phyloP scores from a whole-genome alignment of 1,140 invertebrate genomes.

The Drosophila oshimai region DNA sequence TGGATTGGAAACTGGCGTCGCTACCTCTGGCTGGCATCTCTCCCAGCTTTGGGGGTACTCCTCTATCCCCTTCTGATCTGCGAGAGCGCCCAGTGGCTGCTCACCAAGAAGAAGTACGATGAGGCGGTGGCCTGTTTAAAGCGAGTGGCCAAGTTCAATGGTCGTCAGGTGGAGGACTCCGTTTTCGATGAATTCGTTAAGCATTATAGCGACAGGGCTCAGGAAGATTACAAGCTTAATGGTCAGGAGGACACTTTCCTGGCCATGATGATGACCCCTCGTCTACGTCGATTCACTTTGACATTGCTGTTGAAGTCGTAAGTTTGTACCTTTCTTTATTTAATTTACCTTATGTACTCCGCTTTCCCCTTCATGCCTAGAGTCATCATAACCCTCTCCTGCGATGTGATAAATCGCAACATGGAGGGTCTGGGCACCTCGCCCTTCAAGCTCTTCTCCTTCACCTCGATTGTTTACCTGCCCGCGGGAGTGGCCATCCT shows the following conservation, averaged over 20 bases:
- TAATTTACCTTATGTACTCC: too few species aligned
- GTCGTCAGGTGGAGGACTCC: conserved; percentile 78
- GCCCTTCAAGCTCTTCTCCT: conserved; percentile 84
- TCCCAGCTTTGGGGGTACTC: conserved; percentile 83
- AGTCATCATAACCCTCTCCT: conserved; percentile 85
- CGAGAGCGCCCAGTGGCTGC: conserved; percentile 86
- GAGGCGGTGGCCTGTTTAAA: conserved; percentile 84
- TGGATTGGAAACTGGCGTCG: conserved; percentile 83
- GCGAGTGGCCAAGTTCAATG: conserved; percentile 84
- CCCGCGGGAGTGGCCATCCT: conserved; percentile 85
- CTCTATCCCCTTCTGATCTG: conserved; percentile 83
- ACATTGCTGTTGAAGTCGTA: conserved; percentile 85
- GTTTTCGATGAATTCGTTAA: conserved; percentile 78
- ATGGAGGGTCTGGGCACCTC: conserved; percentile 84
- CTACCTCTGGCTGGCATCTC: conserved; percentile 83
- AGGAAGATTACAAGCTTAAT: conserved; percentile 9
- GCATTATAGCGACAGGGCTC: conserved; percentile 31
- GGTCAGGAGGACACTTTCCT: conserved; percentile 72
- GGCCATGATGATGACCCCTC: conserved; percentile 84
- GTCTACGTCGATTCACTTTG: conserved; percentile 83
- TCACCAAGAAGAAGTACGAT: conserved; percentile 84
- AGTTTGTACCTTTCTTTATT: conserved; percentile 44
- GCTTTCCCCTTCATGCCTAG: conserved; percentile 36
- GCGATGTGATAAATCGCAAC: conserved; percentile 86
- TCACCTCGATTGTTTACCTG: conserved; percentile 84